A percentile compares a stretch with the other conserved stretches of the same genome.
These are phyloP conservation scores for Melanostigma gelatinosum DNA, from an alignment of 2,113 vertebrate species.

Conservation along the genomic window DNA sequence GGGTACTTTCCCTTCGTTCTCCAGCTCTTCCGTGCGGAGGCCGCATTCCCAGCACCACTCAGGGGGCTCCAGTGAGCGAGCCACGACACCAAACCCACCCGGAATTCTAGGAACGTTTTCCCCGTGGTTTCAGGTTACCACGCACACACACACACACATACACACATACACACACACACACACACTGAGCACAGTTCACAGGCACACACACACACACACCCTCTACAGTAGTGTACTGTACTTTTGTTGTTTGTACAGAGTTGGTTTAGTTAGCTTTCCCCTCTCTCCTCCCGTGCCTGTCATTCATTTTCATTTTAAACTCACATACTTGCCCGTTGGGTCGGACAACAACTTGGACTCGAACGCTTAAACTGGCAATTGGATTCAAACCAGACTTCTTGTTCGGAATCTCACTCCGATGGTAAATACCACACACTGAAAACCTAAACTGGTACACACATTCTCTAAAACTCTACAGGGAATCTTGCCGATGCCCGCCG, in stretches of 20 bases:
- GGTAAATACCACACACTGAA: conserved; percentile 61
- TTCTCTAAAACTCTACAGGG: conserved; percentile 49
- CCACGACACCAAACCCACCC: conserved; percentile 78
- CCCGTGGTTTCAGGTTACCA: conserved; percentile 80
- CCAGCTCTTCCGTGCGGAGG: conserved; percentile 60
- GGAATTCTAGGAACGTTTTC: conserved; percentile 82
- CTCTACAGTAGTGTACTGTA: conserved; percentile 76
- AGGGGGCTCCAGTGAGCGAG: conserved; percentile 72
- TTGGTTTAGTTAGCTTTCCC: conserved; percentile 68
- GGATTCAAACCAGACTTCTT: conserved; percentile 47
- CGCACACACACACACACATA: conserved; percentile 43
- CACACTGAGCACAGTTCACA: conserved; percentile 66
- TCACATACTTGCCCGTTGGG: conserved; percentile 37
- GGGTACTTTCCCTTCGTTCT: conserved; percentile 63
- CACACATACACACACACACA: conserved; percentile 45
- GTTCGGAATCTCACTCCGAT: conserved; percentile 55
- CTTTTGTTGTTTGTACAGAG: conserved; percentile 76
- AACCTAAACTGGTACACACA: conserved; percentile 33
- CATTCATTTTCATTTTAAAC: conserved; percentile 65
- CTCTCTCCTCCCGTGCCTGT: conserved; percentile 51
- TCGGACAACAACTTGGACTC: conserved; percentile 41
- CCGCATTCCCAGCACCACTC: conserved; percentile 75
- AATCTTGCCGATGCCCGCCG: conserved; percentile 9
- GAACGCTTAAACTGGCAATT: conserved; percentile 26
- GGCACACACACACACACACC: conserved; percentile 43